A percentile compares a stretch with the other conserved stretches of the same genome.
Conservation (phyloP, 2,888 invertebrate genomes). For the Gibbula magus region DNA sequence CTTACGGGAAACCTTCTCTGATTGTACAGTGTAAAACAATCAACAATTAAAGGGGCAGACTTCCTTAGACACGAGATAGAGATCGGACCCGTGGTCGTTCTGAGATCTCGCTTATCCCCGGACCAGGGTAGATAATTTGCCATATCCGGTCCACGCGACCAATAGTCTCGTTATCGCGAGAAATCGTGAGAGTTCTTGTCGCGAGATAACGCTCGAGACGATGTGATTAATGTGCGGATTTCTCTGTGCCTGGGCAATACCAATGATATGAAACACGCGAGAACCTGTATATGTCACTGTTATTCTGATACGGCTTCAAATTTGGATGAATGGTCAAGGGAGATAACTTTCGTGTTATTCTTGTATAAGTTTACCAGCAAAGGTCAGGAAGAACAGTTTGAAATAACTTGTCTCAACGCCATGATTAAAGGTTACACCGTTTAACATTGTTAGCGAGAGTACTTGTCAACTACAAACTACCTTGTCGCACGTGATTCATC, state of each 20-base stretch:
- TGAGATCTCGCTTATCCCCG: background rate
- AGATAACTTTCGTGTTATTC: background rate
- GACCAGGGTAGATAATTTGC: background rate
- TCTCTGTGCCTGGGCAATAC: background rate
- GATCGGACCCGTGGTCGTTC: background rate
- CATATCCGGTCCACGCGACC: conserved; percentile 18
- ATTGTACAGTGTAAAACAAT: no score
- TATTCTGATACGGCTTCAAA: background rate
- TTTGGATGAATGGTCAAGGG: background rate
- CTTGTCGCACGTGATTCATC: no score
- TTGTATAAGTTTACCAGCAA: no score
- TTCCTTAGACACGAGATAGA: conserved; percentile 12
- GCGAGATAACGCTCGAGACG: background rate
- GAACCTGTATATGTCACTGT: background rate
- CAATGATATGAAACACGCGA: background rate
- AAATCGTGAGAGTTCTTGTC: conserved; percentile 6
- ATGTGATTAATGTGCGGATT: background rate
- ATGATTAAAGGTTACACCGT: no score
- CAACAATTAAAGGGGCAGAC: background rate
- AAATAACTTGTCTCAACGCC: no score
- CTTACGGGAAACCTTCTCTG: no score
- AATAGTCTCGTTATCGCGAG: conserved; percentile 8
- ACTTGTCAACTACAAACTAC: no score
- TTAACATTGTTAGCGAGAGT: no score
- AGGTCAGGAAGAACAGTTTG: no score